These are phyloP conservation scores for Campylomormyrus tamandua DNA, from an alignment of 2,113 vertebrate genomes.

Conservation along the genomic window DNA sequence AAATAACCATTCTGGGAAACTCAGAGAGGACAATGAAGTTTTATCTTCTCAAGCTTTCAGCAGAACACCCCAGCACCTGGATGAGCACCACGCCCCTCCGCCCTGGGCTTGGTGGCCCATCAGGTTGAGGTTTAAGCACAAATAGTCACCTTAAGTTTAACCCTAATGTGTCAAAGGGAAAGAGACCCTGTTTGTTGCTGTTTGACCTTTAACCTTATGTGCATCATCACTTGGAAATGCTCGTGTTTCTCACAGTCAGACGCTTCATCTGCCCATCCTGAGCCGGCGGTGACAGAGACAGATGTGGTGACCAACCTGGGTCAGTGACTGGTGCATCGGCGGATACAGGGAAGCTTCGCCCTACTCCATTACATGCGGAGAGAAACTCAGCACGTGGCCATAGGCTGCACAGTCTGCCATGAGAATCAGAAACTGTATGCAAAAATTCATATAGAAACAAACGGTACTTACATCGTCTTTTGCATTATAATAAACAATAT, in stretches of 20 bases:
- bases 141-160: background rate
- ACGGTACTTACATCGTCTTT: constrained; percentile 81
- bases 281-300: background rate
- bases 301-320: background rate
- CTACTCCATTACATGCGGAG: background rate
- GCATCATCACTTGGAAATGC: background rate
- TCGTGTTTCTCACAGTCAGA: background rate
- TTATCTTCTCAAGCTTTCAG: background rate
- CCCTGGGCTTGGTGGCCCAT: background rate
- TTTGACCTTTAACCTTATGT: background rate
- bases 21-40: background rate
- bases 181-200: background rate
- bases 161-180: background rate
- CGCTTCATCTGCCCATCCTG: background rate
- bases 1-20: background rate
- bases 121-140: background rate
- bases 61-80: background rate
- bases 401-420: background rate
- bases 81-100: background rate
- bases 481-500: constrained; percentile 90
- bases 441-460: background rate
- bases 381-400: background rate
- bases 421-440: background rate
- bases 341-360: background rate
- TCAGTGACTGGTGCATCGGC: background rate